These are phyloP conservation scores for Cataglyphis altisquamis DNA, from an alignment of 2,888 invertebrate species.

Conservation along the genomic window DNA sequence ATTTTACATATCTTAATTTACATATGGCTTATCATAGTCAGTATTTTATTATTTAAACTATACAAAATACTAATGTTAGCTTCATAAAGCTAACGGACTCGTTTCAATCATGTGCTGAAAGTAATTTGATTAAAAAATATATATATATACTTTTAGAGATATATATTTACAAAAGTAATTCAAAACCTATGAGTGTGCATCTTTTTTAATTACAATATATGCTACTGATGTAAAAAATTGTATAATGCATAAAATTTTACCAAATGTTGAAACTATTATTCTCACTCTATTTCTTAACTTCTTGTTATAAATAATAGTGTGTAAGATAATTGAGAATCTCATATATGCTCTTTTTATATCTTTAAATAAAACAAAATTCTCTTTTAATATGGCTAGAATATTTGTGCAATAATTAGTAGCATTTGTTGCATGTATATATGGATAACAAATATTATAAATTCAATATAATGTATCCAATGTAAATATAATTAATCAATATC, in stretches of 20 bases:
- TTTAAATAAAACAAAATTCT: conserved; percentile 8
- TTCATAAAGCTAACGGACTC: conserved; percentile 71
- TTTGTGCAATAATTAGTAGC: conserved; percentile 37
- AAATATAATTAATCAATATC: neutral
- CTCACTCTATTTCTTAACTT: neutral
- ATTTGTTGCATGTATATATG: neutral
- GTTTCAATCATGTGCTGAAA: conserved; percentile 69
- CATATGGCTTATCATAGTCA: conserved; percentile 32
- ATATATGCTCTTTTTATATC: conserved; percentile 2
- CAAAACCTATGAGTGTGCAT: conserved; percentile 56
- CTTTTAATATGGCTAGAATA: conserved; percentile 13
- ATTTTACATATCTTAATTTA: conserved; percentile 14
- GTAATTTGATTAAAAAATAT: conserved; percentile 79
- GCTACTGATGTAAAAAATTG: conserved; percentile 60
- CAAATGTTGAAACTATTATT: conserved; percentile 13
- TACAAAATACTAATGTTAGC: conserved; percentile 59
- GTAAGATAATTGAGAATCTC: conserved; percentile 64
- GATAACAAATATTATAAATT: neutral
- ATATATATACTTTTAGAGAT: conserved; percentile 70
- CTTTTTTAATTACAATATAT: conserved; percentile 58
- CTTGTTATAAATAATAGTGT: conserved; percentile 17
- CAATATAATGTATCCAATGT: conserved; percentile 1
- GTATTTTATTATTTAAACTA: conserved; percentile 68
- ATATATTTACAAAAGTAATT: conserved; percentile 77
- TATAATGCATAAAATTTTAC: conserved; percentile 50